phyloP scores from a whole-genome alignment of 1,140 invertebrate genomes.

The Galendromus occidentalis region DNA sequence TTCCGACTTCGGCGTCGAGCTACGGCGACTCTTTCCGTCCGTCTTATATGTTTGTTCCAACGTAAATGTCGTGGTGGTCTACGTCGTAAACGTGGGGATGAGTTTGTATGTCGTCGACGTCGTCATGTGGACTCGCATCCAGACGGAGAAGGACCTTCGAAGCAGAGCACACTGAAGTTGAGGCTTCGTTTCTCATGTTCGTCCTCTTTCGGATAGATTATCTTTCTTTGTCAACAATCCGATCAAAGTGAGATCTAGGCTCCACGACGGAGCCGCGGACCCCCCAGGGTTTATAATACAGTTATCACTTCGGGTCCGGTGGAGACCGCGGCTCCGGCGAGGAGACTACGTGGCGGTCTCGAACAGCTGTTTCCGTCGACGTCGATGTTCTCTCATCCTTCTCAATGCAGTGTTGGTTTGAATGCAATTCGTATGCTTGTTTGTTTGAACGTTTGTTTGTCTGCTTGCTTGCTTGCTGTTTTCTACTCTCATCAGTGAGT shows the following conservation, averaged over 20 bases:
- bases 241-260: not conserved
- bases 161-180: too few species aligned
- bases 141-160: not conserved
- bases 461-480: not conserved
- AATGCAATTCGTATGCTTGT: not conserved
- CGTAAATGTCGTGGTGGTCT: not conserved
- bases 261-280: not conserved
- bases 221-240: not conserved
- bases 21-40: not conserved
- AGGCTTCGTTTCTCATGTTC: too few species aligned
- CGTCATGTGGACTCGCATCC: not conserved
- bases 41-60: not conserved
- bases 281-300: conserved; percentile 8
- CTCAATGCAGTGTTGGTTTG: not conserved
- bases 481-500: not conserved
- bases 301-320: conserved; percentile 5
- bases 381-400: too few species aligned
- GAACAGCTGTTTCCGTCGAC: too few species aligned
- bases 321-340: not conserved
- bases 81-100: not conserved
- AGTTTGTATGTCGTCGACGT: not conserved
- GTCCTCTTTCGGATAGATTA: too few species aligned
- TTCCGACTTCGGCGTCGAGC: not conserved
- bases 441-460: not conserved
- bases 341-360: not conserved